Base-by-base conservation (phyloP, 1,140 invertebrate species). In the Diachasma alloeum region DNA sequence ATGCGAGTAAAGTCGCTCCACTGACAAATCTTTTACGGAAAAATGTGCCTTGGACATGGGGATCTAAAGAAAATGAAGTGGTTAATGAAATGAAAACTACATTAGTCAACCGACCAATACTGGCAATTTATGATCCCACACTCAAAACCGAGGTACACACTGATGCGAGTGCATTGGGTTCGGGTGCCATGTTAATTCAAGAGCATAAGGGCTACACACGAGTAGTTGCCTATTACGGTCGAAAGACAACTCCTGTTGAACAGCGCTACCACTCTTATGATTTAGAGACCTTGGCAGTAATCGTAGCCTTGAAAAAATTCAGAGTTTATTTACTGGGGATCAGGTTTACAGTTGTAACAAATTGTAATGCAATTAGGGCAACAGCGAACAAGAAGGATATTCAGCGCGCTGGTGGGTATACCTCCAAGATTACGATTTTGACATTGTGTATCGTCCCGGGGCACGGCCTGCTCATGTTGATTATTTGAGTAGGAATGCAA, bases 201-300 rank as follows among this genome's bases (percentile, higher is more conserved):
- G 39, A 59, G 13, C 53, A 73, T 44, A 8, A 74, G 22, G 67
- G 53, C 5, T 53, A 19, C 0, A 67, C 31, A 8, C 53, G 36
- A 22, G 44, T 72, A 5, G 11, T 76, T 11, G 39, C 73, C 0
- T 76, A 87, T 68, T 85, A 75, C 42, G 83, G 81, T 68, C 53
- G 77, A 26, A 80, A 80, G n/a, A 86, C 84, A 0, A 81, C 81
- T 4, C 44, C 53, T 0, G 74, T 67, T 24, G 81, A 87, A 79
- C 19, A 78, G 10, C 75, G 75, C 39, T 86, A 88, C 80, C 85
- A 87, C 79, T 87, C 82, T 0, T 86, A 85, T 59, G 85, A 88
- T 68, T 22, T 87, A 0, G 85, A 87, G 39, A 82, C 39, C 79
- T 80, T 77, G 74, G 86, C 79, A 10, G 85, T 77, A 42, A 85